phyloP scores from a whole-genome alignment of 1,140 invertebrate genomes.

The Drosophila pachea region DNA sequence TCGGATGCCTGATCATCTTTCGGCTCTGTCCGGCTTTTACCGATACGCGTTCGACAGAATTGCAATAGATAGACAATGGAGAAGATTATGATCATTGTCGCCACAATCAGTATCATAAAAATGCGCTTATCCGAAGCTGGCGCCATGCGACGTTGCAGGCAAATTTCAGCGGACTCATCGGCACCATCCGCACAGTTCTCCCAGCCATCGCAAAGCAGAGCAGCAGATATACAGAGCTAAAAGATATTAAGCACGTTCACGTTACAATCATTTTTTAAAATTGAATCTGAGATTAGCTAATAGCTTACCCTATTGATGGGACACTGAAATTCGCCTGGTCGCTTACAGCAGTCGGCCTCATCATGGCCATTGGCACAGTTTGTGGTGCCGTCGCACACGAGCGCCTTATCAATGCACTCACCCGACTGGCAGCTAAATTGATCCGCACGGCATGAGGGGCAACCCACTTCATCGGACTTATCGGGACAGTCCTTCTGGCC shows the following conservation, averaged over 20 bases:
- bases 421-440: conserved; percentile 87
- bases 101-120: conserved; percentile 79
- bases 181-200: conserved; percentile 87
- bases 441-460: conserved; percentile 82
- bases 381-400: conserved; percentile 85
- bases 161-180: conserved; percentile 84
- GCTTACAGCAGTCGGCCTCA: conserved; percentile 82
- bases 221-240: conserved; percentile 82
- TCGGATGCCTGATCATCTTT: conserved; percentile 82
- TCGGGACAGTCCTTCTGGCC: conserved; percentile 86
- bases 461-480: conserved; percentile 89
- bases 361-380: conserved; percentile 87
- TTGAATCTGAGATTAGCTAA: too few relatives aligned
- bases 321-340: conserved; percentile 84
- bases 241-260: too few relatives aligned
- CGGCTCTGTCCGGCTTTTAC: conserved; percentile 79
- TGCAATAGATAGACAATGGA: conserved; percentile 79
- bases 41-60: conserved; percentile 80
- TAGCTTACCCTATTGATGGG: conserved; percentile 80
- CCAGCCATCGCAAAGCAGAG: conserved; percentile 84
- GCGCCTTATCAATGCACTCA: conserved; percentile 86
- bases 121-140: conserved; percentile 80
- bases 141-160: conserved; percentile 78
- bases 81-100: conserved; percentile 79
- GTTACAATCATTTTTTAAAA: too few relatives aligned